Percentiles rank a stretch among this genome's conserved stretches.
These are phyloP conservation scores for Amphipoea lucens DNA, from an alignment of 2,888 invertebrate genomes.

Conservation along the genomic window DNA sequence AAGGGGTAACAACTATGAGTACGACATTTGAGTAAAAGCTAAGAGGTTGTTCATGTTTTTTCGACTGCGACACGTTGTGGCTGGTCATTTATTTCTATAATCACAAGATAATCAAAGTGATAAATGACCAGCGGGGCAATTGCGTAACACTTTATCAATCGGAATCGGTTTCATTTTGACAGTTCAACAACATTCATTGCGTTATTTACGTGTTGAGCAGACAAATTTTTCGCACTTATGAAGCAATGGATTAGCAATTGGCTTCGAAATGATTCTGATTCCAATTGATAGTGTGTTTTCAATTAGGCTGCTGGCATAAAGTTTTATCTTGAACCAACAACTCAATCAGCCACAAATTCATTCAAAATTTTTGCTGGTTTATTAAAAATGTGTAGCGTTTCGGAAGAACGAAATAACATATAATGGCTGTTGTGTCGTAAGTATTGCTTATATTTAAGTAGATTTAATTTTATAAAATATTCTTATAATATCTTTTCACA, in stretches of 20 bases:
- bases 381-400: constrained; percentile 60
- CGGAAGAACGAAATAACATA: constrained; percentile 25
- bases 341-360: not conserved
- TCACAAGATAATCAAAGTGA: too few relatives aligned
- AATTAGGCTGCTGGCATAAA: too few relatives aligned
- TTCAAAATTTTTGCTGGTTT: constrained; percentile 54
- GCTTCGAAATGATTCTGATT: too few relatives aligned
- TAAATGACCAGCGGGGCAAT: too few relatives aligned
- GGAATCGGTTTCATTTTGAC: too few relatives aligned
- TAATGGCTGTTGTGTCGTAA: not conserved
- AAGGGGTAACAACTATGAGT: not conserved
- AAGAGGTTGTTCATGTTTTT: not conserved
- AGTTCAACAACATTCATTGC: too few relatives aligned
- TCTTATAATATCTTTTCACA: too few relatives aligned
- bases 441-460: not conserved
- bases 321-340: not conserved
- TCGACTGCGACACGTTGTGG: not conserved
- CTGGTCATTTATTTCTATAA: not conserved
- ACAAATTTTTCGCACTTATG: too few relatives aligned
- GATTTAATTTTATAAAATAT: not conserved
- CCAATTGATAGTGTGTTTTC: too few relatives aligned
- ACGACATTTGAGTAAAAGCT: not conserved
- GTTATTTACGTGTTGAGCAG: too few relatives aligned
- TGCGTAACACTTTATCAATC: too few relatives aligned
- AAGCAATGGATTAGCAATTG: too few relatives aligned